phyloP scores from a whole-genome alignment of 2,113 vertebrate species.

The Delphinapterus leucas region DNA sequence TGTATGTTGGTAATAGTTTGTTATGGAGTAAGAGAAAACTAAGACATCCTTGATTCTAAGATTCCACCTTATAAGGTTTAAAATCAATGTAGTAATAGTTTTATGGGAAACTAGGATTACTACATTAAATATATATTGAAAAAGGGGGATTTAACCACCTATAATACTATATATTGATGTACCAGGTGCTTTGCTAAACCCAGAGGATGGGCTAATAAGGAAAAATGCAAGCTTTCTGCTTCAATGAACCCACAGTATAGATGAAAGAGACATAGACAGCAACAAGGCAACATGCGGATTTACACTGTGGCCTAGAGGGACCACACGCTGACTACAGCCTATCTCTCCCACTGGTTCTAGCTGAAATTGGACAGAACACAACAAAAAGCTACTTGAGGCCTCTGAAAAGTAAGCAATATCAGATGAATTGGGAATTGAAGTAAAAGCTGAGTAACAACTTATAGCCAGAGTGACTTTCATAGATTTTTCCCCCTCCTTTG shows the following conservation, averaged over 20 bases:
- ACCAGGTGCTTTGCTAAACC: background rate
- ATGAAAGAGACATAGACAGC: background rate
- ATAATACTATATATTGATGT: background rate
- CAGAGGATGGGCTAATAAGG: background rate
- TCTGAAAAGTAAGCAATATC: background rate
- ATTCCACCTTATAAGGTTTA: background rate
- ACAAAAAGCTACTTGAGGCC: no score
- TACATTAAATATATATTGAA: background rate
- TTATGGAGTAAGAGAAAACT: background rate
- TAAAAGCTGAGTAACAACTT: background rate
- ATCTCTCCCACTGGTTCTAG: background rate
- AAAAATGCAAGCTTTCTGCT: background rate
- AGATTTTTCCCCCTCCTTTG: background rate
- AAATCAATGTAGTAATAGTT: background rate
- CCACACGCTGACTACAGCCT: accelerated
- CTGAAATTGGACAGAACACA: background rate
- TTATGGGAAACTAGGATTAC: background rate
- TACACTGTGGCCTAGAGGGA: background rate
- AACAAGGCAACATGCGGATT: background rate
- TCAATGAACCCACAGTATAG: background rate
- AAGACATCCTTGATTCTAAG: background rate
- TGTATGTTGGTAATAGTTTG: background rate
- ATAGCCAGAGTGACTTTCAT: background rate
- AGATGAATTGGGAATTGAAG: background rate
- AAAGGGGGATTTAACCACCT: background rate